These are phyloP conservation scores for Drosophila colorata DNA, from an alignment of 2,888 invertebrate species.

Conservation along the genomic window DNA sequence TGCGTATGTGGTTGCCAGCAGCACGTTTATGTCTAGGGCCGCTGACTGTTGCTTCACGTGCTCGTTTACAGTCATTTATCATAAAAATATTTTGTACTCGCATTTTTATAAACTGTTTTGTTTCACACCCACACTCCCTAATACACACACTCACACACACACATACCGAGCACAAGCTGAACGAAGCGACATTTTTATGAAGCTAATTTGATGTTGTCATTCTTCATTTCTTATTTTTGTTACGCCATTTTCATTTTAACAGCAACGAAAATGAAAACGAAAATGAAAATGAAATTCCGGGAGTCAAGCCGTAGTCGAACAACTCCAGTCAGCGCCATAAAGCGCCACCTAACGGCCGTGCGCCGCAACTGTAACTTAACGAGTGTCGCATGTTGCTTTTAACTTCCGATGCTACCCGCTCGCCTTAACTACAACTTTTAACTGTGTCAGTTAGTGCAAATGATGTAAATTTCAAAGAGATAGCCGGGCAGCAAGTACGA, in stretches of 20 bases:
- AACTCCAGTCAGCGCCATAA: conserved; percentile 48
- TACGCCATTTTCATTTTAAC: conserved; percentile 74
- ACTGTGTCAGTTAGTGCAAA: conserved; percentile 29
- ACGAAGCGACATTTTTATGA: conserved; percentile 72
- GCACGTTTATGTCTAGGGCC: conserved; percentile 74
- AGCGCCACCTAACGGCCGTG: conserved; percentile 64
- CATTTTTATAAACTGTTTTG: conserved; percentile 79
- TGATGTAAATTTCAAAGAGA: not conserved
- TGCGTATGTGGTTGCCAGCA: conserved; percentile 75
- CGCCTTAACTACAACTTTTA: conserved; percentile 15
- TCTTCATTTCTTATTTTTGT: conserved; percentile 78
- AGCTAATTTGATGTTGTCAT: conserved; percentile 80
- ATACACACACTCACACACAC: conserved; percentile 4
- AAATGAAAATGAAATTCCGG: conserved; percentile 43
- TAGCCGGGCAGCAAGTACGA: not conserved
- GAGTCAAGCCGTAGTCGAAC: conserved; percentile 35
- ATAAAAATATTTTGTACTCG: conserved; percentile 77
- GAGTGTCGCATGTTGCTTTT: conserved; percentile 44
- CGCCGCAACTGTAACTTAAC: conserved; percentile 60
- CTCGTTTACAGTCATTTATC: conserved; percentile 80
- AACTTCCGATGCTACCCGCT: conserved; percentile 24
- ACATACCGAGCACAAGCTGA: conserved; percentile 10
- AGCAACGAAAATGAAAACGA: conserved; percentile 15
- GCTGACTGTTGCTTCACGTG: conserved; percentile 69
- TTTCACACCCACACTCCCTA: conserved; percentile 59